Conservation (phyloP, 2,797 vertebrate species). For the Calcarius lapponicus region DNA sequence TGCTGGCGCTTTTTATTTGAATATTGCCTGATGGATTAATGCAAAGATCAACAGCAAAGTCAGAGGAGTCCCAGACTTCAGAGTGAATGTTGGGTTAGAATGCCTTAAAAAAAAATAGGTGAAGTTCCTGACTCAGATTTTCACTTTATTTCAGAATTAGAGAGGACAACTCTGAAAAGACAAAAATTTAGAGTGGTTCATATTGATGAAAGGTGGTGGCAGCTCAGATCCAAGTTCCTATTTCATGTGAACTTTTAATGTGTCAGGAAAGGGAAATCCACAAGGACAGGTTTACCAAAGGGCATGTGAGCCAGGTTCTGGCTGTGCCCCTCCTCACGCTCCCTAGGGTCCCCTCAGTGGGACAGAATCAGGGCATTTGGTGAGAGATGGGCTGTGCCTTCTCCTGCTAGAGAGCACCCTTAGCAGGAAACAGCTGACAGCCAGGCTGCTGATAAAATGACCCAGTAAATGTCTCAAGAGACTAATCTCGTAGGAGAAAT, state of each 20-base stretch:
- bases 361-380: neutral
- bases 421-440: neutral
- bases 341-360: neutral
- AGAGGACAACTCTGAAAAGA: neutral
- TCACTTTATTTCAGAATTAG: neutral
- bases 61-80: neutral
- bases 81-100: neutral
- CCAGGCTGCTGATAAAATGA: neutral
- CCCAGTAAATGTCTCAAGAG: neutral
- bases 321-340: fast-evolving
- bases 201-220: neutral
- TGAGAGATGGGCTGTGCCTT: neutral
- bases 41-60: neutral
- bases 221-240: neutral
- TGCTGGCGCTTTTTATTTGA: neutral
- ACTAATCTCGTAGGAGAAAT: neutral
- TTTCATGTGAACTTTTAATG: neutral
- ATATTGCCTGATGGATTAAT: neutral
- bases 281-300: neutral
- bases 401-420: neutral
- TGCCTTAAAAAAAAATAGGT: neutral
- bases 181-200: neutral
- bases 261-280: neutral
- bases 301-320: fast-evolving
- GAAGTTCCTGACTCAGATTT: neutral